Conservation (phyloP, 64 coral and sea anemone genomes). For the Platygyra sinensis region DNA sequence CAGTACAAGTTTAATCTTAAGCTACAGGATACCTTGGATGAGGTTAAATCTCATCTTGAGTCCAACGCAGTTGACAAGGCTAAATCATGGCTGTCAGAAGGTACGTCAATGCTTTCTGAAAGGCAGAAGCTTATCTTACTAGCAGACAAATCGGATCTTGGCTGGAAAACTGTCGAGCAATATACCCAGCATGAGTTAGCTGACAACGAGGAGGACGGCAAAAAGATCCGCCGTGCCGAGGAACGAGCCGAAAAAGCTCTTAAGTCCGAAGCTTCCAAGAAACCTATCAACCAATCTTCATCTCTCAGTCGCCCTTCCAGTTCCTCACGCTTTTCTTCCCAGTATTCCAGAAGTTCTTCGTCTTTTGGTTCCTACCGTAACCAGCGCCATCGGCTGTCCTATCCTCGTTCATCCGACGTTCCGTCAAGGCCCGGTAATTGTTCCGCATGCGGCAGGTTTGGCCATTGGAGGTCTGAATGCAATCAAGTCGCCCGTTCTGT, state of each 20-base stretch:
- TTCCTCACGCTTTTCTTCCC: not conserved
- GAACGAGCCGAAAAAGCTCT: conserved; percentile 49
- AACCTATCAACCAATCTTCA: not conserved
- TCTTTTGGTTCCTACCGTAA: not conserved
- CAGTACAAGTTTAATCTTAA: conserved; percentile 1
- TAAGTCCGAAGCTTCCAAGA: conserved; percentile 33
- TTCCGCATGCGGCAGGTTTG: conserved; percentile 59
- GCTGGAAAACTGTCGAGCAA: conserved; percentile 67
- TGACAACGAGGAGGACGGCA: conserved; percentile 22
- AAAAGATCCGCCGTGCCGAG: conserved; percentile 47
- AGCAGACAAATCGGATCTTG: conserved; percentile 55
- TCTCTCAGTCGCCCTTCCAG: not conserved
- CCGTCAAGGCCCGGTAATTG: conserved; percentile 42
- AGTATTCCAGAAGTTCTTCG: conserved; percentile 4
- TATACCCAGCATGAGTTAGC: too few species aligned
- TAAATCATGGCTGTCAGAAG: conserved; percentile 14
- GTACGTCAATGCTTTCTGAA: conserved; percentile 32
- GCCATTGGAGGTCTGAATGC: conserved; percentile 55
- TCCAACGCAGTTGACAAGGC: not conserved
- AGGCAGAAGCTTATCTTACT: conserved; percentile 52
- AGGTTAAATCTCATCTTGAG: not conserved
- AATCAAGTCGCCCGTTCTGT: not conserved
- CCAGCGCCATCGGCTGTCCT: not conserved
- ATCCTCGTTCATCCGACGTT: not conserved
- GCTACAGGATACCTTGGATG: not conserved